These are phyloP conservation scores for Stegodyphus mimosarum DNA, from an alignment of 1,140 invertebrate species.

Conservation along the genomic window DNA sequence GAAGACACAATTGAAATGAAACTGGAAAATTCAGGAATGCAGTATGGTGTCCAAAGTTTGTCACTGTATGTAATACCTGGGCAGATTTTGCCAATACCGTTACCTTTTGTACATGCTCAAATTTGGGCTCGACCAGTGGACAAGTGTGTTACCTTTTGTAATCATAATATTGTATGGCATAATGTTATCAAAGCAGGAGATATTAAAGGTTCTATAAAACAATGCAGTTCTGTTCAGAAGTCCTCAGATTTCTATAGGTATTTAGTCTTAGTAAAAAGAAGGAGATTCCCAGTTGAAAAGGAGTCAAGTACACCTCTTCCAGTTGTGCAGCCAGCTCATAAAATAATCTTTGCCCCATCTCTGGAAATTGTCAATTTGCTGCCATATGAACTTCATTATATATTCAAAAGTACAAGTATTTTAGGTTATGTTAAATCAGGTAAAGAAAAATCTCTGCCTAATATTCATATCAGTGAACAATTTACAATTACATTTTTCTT, in stretches of 20 bases:
- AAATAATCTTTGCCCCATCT: conserved; percentile 84
- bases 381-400: conserved; percentile 76
- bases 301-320: conserved; percentile 19
- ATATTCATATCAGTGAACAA: conserved; percentile 76
- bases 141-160: conserved; percentile 73
- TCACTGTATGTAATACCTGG: conserved; percentile 64
- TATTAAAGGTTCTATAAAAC: conserved; percentile 62
- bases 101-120: conserved; percentile 74
- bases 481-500: conserved; percentile 80
- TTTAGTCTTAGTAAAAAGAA: conserved; percentile 80
- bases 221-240: conserved; percentile 51
- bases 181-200: conserved; percentile 74
- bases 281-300: conserved; percentile 81
- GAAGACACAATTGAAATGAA: conserved; percentile 78
- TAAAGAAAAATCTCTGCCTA: conserved; percentile 68
- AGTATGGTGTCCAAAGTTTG: conserved; percentile 60
- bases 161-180: conserved; percentile 76
- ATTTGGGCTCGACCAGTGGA: conserved; percentile 74
- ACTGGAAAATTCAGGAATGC: conserved; percentile 71
- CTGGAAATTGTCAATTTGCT: conserved; percentile 79
- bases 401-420: conserved; percentile 61
- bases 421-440: conserved; percentile 76
- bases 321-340: conserved; percentile 81
- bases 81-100: conserved; percentile 73
- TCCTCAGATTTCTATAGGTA: conserved; percentile 73